A percentile compares a stretch with the other conserved stretches of the same genome.
phyloP scores from a whole-genome alignment of 2,888 invertebrate genomes.

The Girardia tigrina region DNA sequence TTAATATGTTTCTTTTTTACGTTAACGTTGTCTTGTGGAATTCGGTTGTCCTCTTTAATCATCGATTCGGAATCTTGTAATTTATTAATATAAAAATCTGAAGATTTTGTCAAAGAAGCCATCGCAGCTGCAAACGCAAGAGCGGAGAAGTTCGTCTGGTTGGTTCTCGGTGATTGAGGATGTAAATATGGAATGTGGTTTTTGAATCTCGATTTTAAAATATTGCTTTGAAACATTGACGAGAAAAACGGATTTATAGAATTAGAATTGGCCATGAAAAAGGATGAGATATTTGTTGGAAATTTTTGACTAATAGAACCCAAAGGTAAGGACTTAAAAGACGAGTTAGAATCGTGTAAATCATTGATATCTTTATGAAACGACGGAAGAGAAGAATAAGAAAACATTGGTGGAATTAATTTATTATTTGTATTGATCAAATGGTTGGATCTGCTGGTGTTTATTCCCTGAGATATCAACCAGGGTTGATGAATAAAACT shows the following conservation, averaged over 20 bases:
- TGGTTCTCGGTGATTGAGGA: constrained; percentile 8
- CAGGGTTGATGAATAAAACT: constrained; percentile 28
- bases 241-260: background rate
- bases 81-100: background rate
- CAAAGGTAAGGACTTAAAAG: background rate
- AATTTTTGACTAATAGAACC: background rate
- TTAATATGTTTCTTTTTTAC: background rate
- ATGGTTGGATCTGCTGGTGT: background rate
- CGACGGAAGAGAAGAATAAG: background rate
- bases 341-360: background rate
- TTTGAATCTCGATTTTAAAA: constrained; percentile 19
- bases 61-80: background rate
- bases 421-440: background rate
- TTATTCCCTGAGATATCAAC: constrained; percentile 8
- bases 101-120: constrained; percentile 3
- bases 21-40: background rate
- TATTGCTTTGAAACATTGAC: constrained; percentile 17
- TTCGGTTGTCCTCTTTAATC: background rate
- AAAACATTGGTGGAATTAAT: constrained; percentile 3
- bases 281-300: background rate
- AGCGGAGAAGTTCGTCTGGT: background rate
- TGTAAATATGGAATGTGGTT: background rate
- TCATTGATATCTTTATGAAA: background rate
- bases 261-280: background rate
- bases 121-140: background rate